Evolutionary conservation across 2,113 vertebrate genomes (phyloP).

Genomic region (Verasper variegatus): DNA sequence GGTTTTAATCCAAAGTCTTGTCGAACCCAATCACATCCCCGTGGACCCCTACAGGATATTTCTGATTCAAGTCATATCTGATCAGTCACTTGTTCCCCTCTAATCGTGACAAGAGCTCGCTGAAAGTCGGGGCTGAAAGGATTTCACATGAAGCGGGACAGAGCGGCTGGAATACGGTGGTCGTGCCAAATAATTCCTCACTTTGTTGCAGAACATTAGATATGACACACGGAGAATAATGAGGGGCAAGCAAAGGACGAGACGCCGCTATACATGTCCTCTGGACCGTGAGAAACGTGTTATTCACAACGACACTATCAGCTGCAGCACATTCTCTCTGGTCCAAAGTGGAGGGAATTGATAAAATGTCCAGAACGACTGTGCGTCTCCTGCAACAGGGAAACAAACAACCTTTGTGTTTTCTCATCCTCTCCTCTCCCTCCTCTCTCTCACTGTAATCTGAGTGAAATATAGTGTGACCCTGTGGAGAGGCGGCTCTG

Average conservation of each 20-base stretch:
- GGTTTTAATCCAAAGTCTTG: neutral
- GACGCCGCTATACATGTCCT: slow-evolving; percentile 1
- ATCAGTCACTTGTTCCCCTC: slow-evolving; percentile 21
- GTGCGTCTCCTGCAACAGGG: neutral
- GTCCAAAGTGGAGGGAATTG: slow-evolving; percentile 24
- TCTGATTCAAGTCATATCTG: slow-evolving; percentile 31
- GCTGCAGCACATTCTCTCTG: slow-evolving; percentile 42
- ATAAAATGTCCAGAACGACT: slow-evolving; percentile 2
- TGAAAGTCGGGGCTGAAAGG: slow-evolving; percentile 19
- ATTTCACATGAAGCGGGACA: slow-evolving; percentile 17
- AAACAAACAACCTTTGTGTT: slow-evolving; percentile 15
- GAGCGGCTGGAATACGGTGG: slow-evolving; percentile 7
- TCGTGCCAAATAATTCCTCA: slow-evolving; percentile 34
- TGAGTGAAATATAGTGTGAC: slow-evolving; percentile 18
- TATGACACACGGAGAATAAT: slow-evolving; percentile 42
- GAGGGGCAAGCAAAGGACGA: slow-evolving; percentile 6
- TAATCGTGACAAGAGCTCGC: slow-evolving; percentile 14
- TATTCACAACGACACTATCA: slow-evolving; percentile 17
- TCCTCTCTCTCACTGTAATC: slow-evolving; percentile 19
- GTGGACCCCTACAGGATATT: slow-evolving; percentile 12
- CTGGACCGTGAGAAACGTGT: slow-evolving; percentile 27
- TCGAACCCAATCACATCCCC: slow-evolving; percentile 16
- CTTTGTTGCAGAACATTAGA: slow-evolving; percentile 26
- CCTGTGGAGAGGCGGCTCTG: slow-evolving; percentile 22
- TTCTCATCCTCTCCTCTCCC: slow-evolving; percentile 1